A percentile compares a stretch with the other conserved stretches of the same genome.
Conservation (phyloP, 2,888 invertebrate genomes). For the Watsonalla cultraria region DNA sequence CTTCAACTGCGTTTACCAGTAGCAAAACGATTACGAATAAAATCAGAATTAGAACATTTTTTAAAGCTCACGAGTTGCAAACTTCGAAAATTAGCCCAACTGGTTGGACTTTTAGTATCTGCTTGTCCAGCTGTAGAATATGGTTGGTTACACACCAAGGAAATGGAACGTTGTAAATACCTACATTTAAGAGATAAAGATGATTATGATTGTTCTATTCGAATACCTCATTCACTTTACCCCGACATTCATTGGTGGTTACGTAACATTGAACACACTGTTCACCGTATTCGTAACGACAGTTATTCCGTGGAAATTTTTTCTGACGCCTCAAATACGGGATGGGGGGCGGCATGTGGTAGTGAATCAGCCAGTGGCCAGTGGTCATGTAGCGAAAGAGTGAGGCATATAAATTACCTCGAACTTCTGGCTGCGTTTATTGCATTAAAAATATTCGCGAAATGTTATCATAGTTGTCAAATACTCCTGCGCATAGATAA, state of each 20-base stretch:
- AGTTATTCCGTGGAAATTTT: not conserved
- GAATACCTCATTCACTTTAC: not conserved
- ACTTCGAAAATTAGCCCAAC: constrained; percentile 1
- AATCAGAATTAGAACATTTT: not conserved
- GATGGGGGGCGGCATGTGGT: not conserved
- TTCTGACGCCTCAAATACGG: not conserved
- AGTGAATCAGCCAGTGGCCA: not conserved
- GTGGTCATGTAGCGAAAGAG: not conserved
- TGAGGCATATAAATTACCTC: not conserved
- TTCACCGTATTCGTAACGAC: not conserved
- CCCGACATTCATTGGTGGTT: not conserved
- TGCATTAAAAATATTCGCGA: not conserved
- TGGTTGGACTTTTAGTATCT: constrained; percentile 1
- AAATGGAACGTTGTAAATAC: not conserved
- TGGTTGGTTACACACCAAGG: constrained; percentile 2
- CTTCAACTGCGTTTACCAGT: not conserved
- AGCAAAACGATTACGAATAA: constrained; percentile 1
- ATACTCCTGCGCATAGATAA: not conserved
- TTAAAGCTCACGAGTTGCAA: not conserved
- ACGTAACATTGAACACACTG: not conserved
- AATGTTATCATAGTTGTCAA: not conserved
- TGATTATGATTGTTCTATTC: not conserved
- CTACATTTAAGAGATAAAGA: not conserved
- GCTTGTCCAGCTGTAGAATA: constrained; percentile 2
- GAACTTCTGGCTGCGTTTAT: not conserved